Evolutionary conservation across 2,113 vertebrate species (phyloP).

Genomic region (Tenebrosternarchus preto): DNA sequence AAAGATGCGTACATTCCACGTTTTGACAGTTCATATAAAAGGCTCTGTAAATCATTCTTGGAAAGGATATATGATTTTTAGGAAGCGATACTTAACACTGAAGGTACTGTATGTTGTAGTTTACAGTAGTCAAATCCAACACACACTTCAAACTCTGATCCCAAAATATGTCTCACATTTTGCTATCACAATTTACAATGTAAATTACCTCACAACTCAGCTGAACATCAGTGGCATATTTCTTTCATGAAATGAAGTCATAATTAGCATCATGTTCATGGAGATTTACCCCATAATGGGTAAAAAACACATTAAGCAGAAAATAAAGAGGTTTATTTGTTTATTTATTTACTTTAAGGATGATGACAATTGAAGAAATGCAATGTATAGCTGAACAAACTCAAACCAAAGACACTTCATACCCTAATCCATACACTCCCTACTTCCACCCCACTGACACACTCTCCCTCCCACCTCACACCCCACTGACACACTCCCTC

Average conservation of each 20-base stretch:
- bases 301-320: background rate
- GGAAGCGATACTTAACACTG: background rate
- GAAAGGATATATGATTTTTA: constrained; percentile 14
- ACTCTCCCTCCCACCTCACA: background rate
- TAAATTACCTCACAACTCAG: background rate
- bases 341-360: background rate
- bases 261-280: background rate
- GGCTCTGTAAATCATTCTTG: background rate
- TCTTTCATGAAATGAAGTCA: background rate
- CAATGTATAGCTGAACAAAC: background rate
- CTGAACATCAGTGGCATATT: background rate
- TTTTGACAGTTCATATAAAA: constrained; percentile 21
- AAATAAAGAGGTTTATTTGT: background rate
- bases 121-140: too few relatives aligned
- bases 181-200: too few relatives aligned
- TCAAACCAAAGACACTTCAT: constrained; percentile 10
- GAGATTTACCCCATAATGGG: background rate
- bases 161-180: background rate
- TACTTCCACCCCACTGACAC: background rate
- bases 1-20: constrained; percentile 8
- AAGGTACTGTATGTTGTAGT: background rate
- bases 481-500: background rate
- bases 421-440: background rate
- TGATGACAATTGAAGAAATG: background rate
- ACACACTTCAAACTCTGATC: too few relatives aligned